These are phyloP conservation scores for Bathynomus jamesi DNA, from an alignment of 1,140 invertebrate genomes.

Conservation along the genomic window DNA sequence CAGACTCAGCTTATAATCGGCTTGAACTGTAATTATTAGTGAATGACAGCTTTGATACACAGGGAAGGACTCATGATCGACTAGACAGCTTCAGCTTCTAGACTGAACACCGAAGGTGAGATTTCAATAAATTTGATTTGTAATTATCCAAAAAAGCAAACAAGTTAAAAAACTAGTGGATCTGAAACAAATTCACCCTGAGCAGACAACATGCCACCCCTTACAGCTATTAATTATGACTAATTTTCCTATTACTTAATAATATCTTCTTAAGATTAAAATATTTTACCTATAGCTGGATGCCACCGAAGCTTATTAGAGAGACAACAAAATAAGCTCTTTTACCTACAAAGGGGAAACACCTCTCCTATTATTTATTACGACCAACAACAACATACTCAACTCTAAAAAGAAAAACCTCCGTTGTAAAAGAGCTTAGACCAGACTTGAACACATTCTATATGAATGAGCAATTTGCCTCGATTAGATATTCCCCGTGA, in stretches of 20 bases:
- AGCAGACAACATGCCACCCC: slow-evolving; percentile 27
- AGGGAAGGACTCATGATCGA: too few relatives aligned
- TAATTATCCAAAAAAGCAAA: not conserved
- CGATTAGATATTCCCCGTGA: slow-evolving; percentile 24
- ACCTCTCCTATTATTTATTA: slow-evolving; percentile 1
- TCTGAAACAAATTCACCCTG: slow-evolving; percentile 8
- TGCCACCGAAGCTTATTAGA: slow-evolving; percentile 26
- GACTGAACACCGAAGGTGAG: not conserved
- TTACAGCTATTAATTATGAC: slow-evolving; percentile 21
- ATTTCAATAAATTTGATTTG: slow-evolving; percentile 1
- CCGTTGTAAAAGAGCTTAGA: slow-evolving; percentile 32
- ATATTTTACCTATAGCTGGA: slow-evolving; percentile 12
- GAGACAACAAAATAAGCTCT: slow-evolving; percentile 31
- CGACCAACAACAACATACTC: slow-evolving; percentile 13
- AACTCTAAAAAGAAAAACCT: slow-evolving; percentile 22
- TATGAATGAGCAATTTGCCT: slow-evolving; percentile 31
- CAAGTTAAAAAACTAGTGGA: not conserved
- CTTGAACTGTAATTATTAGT: not conserved
- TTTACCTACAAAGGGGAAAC: slow-evolving; percentile 18
- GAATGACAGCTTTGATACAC: too few relatives aligned
- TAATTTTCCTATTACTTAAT: slow-evolving; percentile 20
- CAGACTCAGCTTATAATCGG: not conserved
- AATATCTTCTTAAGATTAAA: slow-evolving; percentile 21
- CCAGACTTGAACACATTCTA: slow-evolving; percentile 34
- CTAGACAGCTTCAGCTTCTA: too few relatives aligned